phyloP scores from a whole-genome alignment of 2,113 vertebrate species.

The Lipotes vexillifer region DNA sequence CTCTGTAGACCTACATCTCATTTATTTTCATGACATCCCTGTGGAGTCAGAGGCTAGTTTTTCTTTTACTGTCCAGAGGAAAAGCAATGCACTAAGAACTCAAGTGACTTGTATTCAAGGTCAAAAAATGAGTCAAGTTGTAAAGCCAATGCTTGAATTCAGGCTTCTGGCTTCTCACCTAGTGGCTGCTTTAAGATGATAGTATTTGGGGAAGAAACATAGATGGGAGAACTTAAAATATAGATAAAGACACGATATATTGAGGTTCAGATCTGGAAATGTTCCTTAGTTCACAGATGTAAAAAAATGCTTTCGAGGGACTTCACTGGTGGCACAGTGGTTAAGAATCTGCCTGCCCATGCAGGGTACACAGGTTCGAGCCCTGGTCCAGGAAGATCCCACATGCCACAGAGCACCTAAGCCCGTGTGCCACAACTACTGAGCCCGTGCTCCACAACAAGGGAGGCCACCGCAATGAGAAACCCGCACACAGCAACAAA shows the following conservation, averaged over 20 bases:
- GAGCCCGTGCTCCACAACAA: no score
- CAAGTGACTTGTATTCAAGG: conserved; percentile 48
- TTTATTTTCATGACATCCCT: conserved; percentile 64
- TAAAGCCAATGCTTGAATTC: conserved; percentile 18
- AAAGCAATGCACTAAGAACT: conserved; percentile 32
- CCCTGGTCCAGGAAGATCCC: no score
- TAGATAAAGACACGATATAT: neutral
- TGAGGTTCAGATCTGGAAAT: conserved; percentile 28
- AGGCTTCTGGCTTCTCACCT: neutral
- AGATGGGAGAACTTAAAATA: conserved; percentile 15
- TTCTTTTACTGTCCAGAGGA: conserved; percentile 37
- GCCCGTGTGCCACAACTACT: no score
- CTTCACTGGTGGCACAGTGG: no score
- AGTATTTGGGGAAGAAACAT: conserved; percentile 27
- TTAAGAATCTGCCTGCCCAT: no score
- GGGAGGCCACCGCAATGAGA: no score
- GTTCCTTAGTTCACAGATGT: neutral
- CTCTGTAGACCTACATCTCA: conserved; percentile 11
- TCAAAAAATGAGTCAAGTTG: conserved; percentile 32
- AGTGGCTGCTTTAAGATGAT: neutral
- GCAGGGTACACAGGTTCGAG: no score
- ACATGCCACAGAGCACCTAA: no score
- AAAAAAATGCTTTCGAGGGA: neutral
- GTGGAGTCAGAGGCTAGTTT: conserved; percentile 30
- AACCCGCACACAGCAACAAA: no score